Percentiles rank a stretch among this genome's conserved stretches.
Evolutionary conservation across 2,888 invertebrate genomes (phyloP).

Genomic region (Tiliacea aurago): DNA sequence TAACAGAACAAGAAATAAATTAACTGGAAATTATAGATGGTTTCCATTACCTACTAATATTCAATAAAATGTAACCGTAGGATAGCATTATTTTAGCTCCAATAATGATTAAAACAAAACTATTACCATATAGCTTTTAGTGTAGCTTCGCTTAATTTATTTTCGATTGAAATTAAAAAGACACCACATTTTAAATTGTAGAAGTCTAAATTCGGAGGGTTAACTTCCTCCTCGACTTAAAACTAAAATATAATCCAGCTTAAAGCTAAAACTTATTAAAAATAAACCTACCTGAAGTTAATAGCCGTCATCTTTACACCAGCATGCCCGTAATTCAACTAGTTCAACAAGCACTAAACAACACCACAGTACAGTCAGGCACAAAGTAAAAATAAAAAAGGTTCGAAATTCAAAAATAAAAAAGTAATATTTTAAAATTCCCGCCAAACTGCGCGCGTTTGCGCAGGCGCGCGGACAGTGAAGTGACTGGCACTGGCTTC

Average conservation of each 20-base stretch:
- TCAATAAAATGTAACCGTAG: not conserved
- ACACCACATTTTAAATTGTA: not conserved
- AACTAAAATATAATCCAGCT: not conserved
- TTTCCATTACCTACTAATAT: not conserved
- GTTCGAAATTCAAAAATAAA: slow-evolving; percentile 44
- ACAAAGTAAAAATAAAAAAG: slow-evolving; percentile 62
- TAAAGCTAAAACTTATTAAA: slow-evolving; percentile 17
- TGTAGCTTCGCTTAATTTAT: not conserved
- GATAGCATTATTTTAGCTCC: not conserved
- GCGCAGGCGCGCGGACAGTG: slow-evolving; percentile 81
- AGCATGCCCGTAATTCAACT: slow-evolving; percentile 81
- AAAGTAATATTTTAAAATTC: slow-evolving; percentile 78
- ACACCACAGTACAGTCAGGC: slow-evolving; percentile 76
- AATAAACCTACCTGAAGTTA: slow-evolving; percentile 81
- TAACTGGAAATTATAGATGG: not conserved
- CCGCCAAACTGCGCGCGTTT: slow-evolving; percentile 76
- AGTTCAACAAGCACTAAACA: slow-evolving; percentile 75
- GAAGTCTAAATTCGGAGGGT: not conserved
- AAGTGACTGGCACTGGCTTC: slow-evolving; percentile 64
- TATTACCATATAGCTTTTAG: not conserved
- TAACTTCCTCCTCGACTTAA: not conserved
- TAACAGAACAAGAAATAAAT: not conserved
- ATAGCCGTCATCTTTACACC: slow-evolving; percentile 81
- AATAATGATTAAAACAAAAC: not conserved
- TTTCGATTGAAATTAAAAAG: not conserved